Base-by-base conservation (phyloP, 1,140 invertebrate genomes). In the Harpegnathos saltator region DNA sequence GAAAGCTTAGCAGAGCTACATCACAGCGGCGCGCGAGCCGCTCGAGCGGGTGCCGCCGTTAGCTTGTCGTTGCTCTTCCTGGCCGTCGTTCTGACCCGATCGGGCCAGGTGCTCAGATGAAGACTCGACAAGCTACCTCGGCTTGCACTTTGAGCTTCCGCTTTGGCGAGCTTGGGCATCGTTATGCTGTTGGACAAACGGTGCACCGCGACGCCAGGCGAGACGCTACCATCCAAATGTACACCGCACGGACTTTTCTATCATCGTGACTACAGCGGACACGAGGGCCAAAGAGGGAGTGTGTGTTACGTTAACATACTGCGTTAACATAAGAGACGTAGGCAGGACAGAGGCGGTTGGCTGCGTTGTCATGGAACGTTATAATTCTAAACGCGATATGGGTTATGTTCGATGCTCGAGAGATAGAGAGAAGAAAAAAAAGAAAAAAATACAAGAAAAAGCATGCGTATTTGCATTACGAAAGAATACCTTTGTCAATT, bases 1-100 rank as follows among this genome's bases (percentile, higher is more conserved):
- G 95, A 96, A 94, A 96, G 95, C 92, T 95, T 95, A 93, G 95
- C 95, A 52, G 95, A 96, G 90, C 88, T 96, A 83, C 95, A 96
- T 92, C 95, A 95, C 82, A 94, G 95, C 2, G 89, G 88, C 33
- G 92, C 89, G 7, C 90, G 83, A 59, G 72, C 84, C 62, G 62
- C 85, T 71, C 88, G 84, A 78, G 83, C 69, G 22, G 33, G 63
- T 59, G 50, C 22, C 38, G 5, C 62, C 3, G 22, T 33, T 48
- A 19, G 68, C 44, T 22, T 65, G 3, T 59, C 87, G 29, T 38
- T 89, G 26, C 62, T 91, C 15, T 75, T 90, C n/a, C 71, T 90
- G 11, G 83, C 71, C 33, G 44, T 73, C 17, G 38, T 83, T 3
- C 66, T 88, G 5, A 81, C 12, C n/a, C 84, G 74, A 50, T 69